Percentiles rank a stretch among this genome's conserved stretches.
phyloP scores from a whole-genome alignment of 2,113 vertebrate genomes.

The Hypanus sabinus region DNA sequence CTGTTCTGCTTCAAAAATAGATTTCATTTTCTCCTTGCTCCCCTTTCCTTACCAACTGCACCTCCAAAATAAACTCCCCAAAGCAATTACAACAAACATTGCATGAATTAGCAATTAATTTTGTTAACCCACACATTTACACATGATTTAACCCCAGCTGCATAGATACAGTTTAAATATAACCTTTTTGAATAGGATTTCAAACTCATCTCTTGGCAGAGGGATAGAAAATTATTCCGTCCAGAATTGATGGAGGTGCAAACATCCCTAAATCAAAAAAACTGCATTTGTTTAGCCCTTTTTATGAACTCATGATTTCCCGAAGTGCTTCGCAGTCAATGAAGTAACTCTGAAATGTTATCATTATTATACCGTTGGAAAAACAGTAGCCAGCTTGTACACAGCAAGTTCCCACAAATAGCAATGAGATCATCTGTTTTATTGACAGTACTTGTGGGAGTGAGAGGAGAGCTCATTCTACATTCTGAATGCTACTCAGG shows the following conservation, averaged over 20 bases:
- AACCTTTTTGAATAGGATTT: not conserved
- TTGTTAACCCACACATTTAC: not conserved
- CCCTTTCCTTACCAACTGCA: not conserved
- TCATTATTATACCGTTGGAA: not conserved
- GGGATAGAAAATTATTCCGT: not conserved
- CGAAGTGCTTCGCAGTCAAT: no score
- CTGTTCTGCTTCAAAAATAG: no score
- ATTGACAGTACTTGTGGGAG: not conserved
- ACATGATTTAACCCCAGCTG: not conserved
- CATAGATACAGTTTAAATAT: not conserved
- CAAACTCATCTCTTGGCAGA: not conserved
- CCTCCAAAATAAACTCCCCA: not conserved
- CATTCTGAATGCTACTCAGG: not conserved
- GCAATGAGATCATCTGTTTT: not conserved
- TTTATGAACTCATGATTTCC: not conserved
- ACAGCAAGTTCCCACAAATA: not conserved
- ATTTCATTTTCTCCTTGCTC: not conserved
- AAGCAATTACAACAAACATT: not conserved
- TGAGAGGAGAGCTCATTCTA: not conserved
- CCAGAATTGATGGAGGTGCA: not conserved
- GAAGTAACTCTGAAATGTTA: not conserved
- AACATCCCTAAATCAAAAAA: not conserved
- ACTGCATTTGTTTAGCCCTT: not conserved
- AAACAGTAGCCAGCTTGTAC: not conserved
- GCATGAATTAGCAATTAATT: not conserved